Percentiles rank a stretch among this genome's conserved stretches.
Conservation (phyloP, 2,113 vertebrate genomes). For the Capricornis sumatraensis region DNA sequence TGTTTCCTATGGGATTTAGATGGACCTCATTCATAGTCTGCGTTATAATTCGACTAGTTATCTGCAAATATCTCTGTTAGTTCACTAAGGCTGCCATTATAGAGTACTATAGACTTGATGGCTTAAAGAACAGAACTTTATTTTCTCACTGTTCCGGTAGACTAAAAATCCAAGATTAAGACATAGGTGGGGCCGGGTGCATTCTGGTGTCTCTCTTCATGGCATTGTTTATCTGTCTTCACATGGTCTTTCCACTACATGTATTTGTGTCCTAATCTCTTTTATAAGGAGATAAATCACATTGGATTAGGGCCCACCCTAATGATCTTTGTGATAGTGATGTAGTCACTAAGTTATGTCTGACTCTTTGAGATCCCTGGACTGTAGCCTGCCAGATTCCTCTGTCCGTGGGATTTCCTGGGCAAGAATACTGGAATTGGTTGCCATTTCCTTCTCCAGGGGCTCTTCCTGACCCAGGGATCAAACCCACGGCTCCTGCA, state of each 20-base stretch:
- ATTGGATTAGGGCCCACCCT: neutral
- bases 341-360: neutral
- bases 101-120: neutral
- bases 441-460: neutral
- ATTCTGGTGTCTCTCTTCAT: neutral
- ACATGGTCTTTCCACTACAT: neutral
- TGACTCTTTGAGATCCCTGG: neutral
- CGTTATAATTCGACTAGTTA: neutral
- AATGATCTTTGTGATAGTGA: neutral
- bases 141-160: neutral
- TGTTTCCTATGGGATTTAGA: neutral
- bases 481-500: neutral
- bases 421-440: neutral
- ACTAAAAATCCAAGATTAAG: neutral
- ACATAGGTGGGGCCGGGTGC: too few relatives aligned
- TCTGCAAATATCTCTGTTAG: neutral
- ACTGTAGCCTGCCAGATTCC: neutral
- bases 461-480: neutral
- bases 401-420: neutral
- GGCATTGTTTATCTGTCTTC: neutral
- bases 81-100: neutral
- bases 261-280: neutral
- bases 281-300: neutral
- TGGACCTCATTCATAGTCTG: neutral
- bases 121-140: neutral